A percentile compares a stretch with the other conserved stretches of the same genome.
Conservation (phyloP, 2,888 invertebrate genomes). For the Thereva nobilitata region DNA sequence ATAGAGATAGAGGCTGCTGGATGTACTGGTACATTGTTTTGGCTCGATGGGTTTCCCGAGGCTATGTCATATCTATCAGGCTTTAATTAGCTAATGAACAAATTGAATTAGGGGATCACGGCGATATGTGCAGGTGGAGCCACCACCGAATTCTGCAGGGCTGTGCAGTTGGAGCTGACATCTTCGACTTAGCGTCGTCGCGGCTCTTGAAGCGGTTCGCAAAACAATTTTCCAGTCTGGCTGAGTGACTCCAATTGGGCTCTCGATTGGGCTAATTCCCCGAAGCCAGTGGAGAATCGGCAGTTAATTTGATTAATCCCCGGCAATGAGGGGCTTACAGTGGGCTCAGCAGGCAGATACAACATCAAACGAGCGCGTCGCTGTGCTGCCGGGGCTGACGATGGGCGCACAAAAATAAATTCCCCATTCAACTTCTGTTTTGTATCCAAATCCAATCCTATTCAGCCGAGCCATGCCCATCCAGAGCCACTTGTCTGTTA, state of each 20-base stretch:
- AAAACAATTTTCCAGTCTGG: conserved; percentile 3
- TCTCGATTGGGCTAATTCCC: conserved; percentile 17
- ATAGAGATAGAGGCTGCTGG: conserved; percentile 5
- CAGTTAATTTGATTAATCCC: conserved; percentile 35
- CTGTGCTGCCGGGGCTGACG: conserved; percentile 3
- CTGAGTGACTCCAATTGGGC: conserved; percentile 10
- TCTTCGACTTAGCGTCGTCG: not conserved
- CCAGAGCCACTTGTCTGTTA: conserved; percentile 36
- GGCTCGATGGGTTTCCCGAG: conserved; percentile 10
- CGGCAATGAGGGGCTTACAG: conserved; percentile 20
- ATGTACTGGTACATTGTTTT: conserved; percentile 22
- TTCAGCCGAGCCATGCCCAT: conserved; percentile 10
- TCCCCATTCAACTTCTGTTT: conserved; percentile 34
- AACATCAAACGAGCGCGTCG: not conserved
- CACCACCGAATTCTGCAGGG: not conserved
- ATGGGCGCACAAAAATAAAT: conserved; percentile 26
- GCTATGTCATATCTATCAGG: conserved; percentile 9
- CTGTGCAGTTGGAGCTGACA: not conserved
- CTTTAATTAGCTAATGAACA: conserved; percentile 28
- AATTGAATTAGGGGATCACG: not conserved
- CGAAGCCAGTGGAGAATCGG: not conserved
- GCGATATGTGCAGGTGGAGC: not conserved
- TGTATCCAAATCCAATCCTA: conserved; percentile 36
- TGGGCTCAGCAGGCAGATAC: not conserved
- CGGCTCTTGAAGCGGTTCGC: too few relatives aligned